phyloP scores from a whole-genome alignment of 2,888 invertebrate genomes.

The Halictus quadricinctus region DNA sequence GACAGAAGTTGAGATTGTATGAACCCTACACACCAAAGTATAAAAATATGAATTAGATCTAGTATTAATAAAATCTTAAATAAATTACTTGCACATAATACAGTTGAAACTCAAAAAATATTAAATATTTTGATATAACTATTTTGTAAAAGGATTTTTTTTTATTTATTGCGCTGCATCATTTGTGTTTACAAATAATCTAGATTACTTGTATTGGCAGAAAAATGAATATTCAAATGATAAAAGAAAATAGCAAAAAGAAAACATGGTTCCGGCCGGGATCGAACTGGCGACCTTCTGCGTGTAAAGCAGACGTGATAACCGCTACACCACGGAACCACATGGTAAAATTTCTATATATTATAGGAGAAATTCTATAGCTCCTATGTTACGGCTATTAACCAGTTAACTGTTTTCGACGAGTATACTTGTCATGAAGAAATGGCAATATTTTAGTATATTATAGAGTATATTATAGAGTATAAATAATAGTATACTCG shows the following conservation, averaged over 20 bases:
- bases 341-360: fast-evolving
- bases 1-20: too few species aligned
- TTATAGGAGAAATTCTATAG: fast-evolving
- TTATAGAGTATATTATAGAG: too few species aligned
- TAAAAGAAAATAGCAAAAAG: constrained; percentile 36
- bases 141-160: too few species aligned
- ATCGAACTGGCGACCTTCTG: constrained; percentile 81
- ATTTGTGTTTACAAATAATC: not conserved
- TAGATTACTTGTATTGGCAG: not conserved
- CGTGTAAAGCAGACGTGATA: constrained; percentile 81
- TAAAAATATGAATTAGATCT: not conserved
- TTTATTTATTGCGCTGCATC: not conserved
- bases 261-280: constrained; percentile 78
- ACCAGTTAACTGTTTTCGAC: too few species aligned
- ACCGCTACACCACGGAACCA: constrained; percentile 80
- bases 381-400: not conserved
- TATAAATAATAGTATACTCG: too few species aligned
- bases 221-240: not conserved
- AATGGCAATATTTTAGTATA: too few species aligned
- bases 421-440: too few species aligned
- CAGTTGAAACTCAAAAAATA: not conserved
- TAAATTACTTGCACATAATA: not conserved
- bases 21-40: too few species aligned
- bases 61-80: not conserved
- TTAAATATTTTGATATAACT: not conserved